Percentiles rank a stretch among this genome's conserved stretches.
Evolutionary conservation across 2,797 vertebrate genomes (phyloP).

Genomic region (Micropoecilia bifurca): DNA sequence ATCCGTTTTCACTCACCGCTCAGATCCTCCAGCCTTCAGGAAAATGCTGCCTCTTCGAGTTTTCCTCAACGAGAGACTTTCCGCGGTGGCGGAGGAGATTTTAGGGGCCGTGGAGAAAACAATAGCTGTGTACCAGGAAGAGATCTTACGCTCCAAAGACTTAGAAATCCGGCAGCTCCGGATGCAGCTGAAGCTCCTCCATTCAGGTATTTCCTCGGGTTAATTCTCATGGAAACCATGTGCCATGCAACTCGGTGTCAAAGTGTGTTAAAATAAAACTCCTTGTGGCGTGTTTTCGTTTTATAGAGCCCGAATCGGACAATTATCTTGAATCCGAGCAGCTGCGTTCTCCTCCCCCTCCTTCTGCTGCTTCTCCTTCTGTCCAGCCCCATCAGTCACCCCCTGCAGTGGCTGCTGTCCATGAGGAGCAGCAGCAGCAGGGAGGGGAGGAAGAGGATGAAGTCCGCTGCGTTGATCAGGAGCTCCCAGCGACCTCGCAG

Average conservation of each 20-base stretch:
- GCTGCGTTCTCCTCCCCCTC: constrained; percentile 37
- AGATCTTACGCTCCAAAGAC: constrained; percentile 72
- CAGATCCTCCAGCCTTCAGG: fast-evolving
- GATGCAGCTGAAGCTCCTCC: constrained; percentile 72
- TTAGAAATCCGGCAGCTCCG: constrained; percentile 71
- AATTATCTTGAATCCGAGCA: constrained; percentile 48
- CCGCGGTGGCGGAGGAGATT: constrained; percentile 75
- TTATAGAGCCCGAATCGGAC: constrained; percentile 47
- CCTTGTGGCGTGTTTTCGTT: constrained; percentile 3
- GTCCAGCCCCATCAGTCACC: constrained; percentile 48
- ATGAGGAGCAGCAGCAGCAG: constrained; percentile 39
- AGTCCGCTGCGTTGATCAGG: constrained; percentile 43
- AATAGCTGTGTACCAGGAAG: constrained; percentile 73
- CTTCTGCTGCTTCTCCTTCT: constrained; percentile 26
- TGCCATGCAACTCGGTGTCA: not conserved
- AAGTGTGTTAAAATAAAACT: not conserved
- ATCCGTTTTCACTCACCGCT: constrained; percentile 10
- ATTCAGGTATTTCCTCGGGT: constrained; percentile 62
- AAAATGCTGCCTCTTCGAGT: constrained; percentile 64
- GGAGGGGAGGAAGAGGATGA: constrained; percentile 49
- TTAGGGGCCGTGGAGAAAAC: constrained; percentile 72
- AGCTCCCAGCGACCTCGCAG: constrained; percentile 48
- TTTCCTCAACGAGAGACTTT: constrained; percentile 68
- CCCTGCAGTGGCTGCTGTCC: constrained; percentile 37
- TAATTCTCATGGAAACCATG: not conserved